A percentile compares a stretch with the other conserved stretches of the same genome.
These are phyloP conservation scores for Tachina lurida DNA, from an alignment of 2,888 invertebrate species.

Conservation along the genomic window DNA sequence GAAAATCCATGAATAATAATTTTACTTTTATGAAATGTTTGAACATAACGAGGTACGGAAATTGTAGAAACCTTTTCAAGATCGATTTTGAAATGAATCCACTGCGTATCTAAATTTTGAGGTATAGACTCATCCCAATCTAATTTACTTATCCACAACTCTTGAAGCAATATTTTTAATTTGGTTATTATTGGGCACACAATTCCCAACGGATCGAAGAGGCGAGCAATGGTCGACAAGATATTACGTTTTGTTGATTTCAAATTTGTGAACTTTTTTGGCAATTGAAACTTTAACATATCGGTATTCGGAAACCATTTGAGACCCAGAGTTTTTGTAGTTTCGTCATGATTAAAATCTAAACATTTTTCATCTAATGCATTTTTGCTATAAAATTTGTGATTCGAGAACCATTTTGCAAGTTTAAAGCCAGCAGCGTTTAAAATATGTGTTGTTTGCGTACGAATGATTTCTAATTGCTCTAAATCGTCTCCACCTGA, in stretches of 20 bases:
- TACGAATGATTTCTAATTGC: too few species aligned
- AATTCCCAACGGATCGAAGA: conserved; percentile 17
- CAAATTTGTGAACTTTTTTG: not conserved
- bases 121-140: too few species aligned
- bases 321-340: conserved; percentile 34
- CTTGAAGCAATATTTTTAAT: conserved; percentile 12
- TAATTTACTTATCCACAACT: conserved; percentile 10
- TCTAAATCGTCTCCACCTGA: too few species aligned
- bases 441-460: too few species aligned
- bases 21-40: too few species aligned
- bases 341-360: not conserved
- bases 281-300: not conserved
- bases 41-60: not conserved
- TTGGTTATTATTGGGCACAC: conserved; percentile 6
- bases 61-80: not conserved
- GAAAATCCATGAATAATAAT: too few species aligned
- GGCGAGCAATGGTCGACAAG: conserved; percentile 2
- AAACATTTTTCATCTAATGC: too few species aligned
- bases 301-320: conserved; percentile 59
- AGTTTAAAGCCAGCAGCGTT: too few species aligned
- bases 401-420: too few species aligned
- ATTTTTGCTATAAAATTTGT: too few species aligned
- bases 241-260: conserved; percentile 17
- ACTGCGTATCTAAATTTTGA: conserved; percentile 14
- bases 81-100: not conserved